Conservation (phyloP, 1,140 invertebrate genomes). For the Anagrus nilaparvatae region DNA sequence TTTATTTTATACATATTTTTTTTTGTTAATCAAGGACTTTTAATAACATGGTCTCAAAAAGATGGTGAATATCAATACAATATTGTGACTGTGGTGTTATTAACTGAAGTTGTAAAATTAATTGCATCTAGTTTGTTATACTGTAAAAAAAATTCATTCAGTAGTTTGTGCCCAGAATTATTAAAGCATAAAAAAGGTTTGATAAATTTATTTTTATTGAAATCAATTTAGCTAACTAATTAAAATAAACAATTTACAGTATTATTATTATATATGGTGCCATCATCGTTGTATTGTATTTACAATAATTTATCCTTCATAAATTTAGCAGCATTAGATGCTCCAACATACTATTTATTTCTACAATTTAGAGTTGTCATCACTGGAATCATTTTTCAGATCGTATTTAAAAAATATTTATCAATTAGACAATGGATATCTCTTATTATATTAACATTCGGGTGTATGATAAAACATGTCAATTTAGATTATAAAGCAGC, state of each 20-base stretch:
- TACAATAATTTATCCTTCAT: conserved; percentile 93
- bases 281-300: conserved; percentile 82
- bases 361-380: conserved; percentile 87
- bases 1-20: conserved; percentile 75
- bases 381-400: conserved; percentile 85
- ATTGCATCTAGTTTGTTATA: conserved; percentile 61
- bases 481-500: conserved; percentile 46
- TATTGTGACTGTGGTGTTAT: conserved; percentile 74
- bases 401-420: conserved; percentile 79
- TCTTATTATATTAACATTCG: conserved; percentile 71
- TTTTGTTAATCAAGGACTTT: conserved; percentile 78
- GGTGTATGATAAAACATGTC: conserved; percentile 87
- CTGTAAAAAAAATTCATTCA: conserved; percentile 47
- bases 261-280: conserved; percentile 78
- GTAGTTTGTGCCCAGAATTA: conserved; percentile 44
- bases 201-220: background rate
- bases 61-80: conserved; percentile 80
- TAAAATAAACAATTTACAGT: conserved; percentile 42
- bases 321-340: conserved; percentile 84
- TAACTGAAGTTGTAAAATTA: conserved; percentile 83
- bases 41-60: conserved; percentile 81
- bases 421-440: conserved; percentile 83
- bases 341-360: conserved; percentile 89
- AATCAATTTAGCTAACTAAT: background rate
- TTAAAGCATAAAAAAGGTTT: conserved; percentile 45